phyloP scores from a whole-genome alignment of 2,113 vertebrate species.

The Phrynosoma platyrhinos region DNA sequence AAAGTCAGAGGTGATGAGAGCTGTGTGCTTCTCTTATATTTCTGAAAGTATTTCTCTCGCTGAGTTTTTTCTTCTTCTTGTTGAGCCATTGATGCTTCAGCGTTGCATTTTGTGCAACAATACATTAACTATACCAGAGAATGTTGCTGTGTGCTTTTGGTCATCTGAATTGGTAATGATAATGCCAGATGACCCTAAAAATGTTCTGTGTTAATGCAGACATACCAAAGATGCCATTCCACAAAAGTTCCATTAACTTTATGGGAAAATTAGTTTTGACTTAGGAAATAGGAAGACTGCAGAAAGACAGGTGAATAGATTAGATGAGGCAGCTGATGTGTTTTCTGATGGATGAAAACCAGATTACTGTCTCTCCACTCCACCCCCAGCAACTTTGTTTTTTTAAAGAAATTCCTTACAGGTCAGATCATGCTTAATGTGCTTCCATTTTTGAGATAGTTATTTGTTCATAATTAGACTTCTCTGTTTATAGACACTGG shows the following conservation, averaged over 20 bases:
- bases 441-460: slow-evolving; percentile 27
- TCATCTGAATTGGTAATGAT: slow-evolving; percentile 60
- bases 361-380: slow-evolving; percentile 45
- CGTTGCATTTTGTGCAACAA: slow-evolving; percentile 45
- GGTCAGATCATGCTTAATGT: slow-evolving; percentile 50
- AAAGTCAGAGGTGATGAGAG: not conserved
- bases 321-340: slow-evolving; percentile 49
- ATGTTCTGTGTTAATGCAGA: slow-evolving; percentile 43
- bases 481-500: not conserved
- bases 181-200: slow-evolving; percentile 48
- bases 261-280: slow-evolving; percentile 48
- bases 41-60: slow-evolving; percentile 32
- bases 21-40: slow-evolving; percentile 16
- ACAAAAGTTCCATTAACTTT: slow-evolving; percentile 57
- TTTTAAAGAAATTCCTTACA: slow-evolving; percentile 51
- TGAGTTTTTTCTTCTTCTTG: not conserved
- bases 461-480: not conserved
- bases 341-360: slow-evolving; percentile 29
- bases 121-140: slow-evolving; percentile 38
- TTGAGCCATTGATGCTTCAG: slow-evolving; percentile 37
- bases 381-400: slow-evolving; percentile 34
- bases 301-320: slow-evolving; percentile 54
- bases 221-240: slow-evolving; percentile 70
- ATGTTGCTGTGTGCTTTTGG: slow-evolving; percentile 41
- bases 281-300: slow-evolving; percentile 49